Conservation (phyloP, 35 echinoderm and acorn worm species). For the Ophiothrix spiculata region DNA sequence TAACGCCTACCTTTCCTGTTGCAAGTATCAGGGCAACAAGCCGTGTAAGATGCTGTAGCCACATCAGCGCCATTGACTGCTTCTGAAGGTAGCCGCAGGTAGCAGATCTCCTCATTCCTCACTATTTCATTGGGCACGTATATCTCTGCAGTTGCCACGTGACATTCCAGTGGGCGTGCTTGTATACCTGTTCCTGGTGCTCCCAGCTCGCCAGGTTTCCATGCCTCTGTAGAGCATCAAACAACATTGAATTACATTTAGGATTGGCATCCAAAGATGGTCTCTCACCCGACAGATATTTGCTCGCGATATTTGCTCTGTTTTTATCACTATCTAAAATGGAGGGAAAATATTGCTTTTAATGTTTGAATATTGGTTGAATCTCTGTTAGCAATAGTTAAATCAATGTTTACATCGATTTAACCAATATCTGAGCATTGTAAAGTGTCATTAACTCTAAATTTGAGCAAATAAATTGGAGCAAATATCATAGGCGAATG, state of each 20-base stretch:
- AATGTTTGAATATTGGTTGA: neutral
- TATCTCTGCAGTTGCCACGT: neutral
- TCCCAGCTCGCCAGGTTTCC: neutral
- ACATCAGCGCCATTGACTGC: neutral
- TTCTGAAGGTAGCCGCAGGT: neutral
- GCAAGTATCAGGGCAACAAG: neutral
- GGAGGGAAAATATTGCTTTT: neutral
- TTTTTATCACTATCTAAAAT: neutral
- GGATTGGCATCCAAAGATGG: no score
- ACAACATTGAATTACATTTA: no score
- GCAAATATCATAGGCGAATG: no score
- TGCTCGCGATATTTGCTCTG: neutral
- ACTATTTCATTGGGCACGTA: neutral
- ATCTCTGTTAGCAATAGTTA: no score
- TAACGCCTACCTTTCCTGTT: no score
- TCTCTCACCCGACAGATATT: neutral
- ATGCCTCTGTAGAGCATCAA: no score
- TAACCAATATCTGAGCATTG: no score
- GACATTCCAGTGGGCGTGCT: neutral
- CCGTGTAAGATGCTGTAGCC: neutral
- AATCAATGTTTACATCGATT: no score
- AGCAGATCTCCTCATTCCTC: neutral
- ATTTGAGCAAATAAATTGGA: no score
- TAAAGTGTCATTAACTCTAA: no score
- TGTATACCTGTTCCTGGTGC: neutral